Base-by-base conservation (phyloP, 2,888 invertebrate species). In the Leucania comma region DNA sequence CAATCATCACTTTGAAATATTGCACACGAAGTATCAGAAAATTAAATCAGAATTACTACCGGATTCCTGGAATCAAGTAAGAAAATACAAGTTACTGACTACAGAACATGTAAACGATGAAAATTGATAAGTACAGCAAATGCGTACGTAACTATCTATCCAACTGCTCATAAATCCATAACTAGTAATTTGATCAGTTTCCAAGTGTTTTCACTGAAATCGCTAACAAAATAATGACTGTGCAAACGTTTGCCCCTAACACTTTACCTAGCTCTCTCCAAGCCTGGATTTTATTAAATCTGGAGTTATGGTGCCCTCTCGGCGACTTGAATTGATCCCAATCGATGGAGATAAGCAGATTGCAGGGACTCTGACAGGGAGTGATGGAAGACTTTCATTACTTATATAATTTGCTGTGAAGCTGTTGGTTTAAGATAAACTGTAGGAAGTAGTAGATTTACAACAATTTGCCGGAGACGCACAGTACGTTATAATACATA, bases 191-290 rank as follows among this genome's bases (percentile, higher is more conserved):
- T 93, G 86, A 89, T 87, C 87, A 87, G 89, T 92, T 92, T 93
- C 93, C 89, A 91, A 91, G 91, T 90, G 89, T 93, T 94, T 94
- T 93, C 93, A 92, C 92, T 93, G 88, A 91, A 93, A 91, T 91
- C 88, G 87, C 90, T 90, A 93, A 93, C 93, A 92, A 90, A 93
- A 92, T 93, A 93, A 94, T 92, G 90, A 93, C 90, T 89, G 88
- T 87, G 90, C 90, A 72, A 81, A 77, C 72, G 79, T 89, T 83
- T 82, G 86, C 84, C 88, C 88, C 89, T 87, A 90, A 93, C 93
- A 94, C 94, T 94, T 93, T 92, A 92, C 90, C 89, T 78, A 83
- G 88, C 93, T 92, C 93, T 93, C 93, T 91, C 93, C 85, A 71
- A 79, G 86, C 75, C 82, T 75, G 79, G 88, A 87, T 90, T 94